These are phyloP conservation scores for Eudemis profundana DNA, from an alignment of 2,888 invertebrate genomes.

Conservation along the genomic window DNA sequence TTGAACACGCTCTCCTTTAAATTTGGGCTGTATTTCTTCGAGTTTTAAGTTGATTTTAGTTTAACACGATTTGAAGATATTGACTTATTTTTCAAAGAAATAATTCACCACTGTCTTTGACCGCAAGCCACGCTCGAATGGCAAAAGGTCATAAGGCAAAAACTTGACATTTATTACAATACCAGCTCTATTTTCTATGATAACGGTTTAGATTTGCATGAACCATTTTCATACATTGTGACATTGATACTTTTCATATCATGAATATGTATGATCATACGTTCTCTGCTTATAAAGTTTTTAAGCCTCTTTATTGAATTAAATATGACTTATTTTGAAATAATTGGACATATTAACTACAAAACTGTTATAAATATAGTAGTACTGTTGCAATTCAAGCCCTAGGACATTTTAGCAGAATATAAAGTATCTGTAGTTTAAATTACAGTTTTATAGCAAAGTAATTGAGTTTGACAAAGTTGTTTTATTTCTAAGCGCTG, in stretches of 20 bases:
- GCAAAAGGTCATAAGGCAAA: constrained; percentile 26
- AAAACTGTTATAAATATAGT: too few species aligned
- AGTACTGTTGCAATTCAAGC: too few species aligned
- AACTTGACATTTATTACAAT: not conserved
- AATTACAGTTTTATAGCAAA: too few species aligned
- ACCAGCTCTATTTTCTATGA: not conserved
- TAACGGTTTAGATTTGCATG: not conserved
- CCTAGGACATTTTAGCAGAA: too few species aligned
- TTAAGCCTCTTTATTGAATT: constrained; percentile 39
- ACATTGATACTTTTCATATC: constrained; percentile 56
- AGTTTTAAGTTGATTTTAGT: constrained; percentile 44
- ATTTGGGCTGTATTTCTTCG: constrained; percentile 43
- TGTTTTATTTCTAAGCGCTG: not conserved
- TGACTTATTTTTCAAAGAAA: constrained; percentile 56
- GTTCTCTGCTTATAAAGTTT: constrained; percentile 39
- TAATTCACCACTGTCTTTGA: constrained; percentile 66
- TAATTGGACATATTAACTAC: constrained; percentile 11
- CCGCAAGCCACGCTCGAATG: constrained; percentile 50
- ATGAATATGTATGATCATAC: constrained; percentile 53
- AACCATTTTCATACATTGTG: constrained; percentile 29
- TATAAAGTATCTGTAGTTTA: too few species aligned
- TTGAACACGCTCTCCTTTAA: constrained; percentile 48
- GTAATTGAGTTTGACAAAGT: constrained; percentile 4
- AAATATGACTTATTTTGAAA: constrained; percentile 30
- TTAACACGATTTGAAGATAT: constrained; percentile 48